Evolutionary conservation across 2,888 invertebrate genomes (phyloP), one percentile per base, ranked within the genome.

Genomic region (Abrostola tripartita): DNA sequence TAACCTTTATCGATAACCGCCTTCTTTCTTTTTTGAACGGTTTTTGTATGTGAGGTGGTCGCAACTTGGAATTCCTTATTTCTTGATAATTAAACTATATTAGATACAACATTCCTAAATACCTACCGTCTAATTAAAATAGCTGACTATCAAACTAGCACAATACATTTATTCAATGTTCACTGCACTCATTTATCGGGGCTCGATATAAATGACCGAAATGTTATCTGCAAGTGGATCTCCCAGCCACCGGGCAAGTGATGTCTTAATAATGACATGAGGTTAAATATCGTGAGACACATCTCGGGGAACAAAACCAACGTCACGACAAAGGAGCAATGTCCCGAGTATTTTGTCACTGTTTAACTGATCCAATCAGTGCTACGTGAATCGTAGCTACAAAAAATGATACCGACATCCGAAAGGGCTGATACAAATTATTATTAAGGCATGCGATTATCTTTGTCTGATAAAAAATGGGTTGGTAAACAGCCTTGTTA

Each of bases 251-350:
- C 92, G 93, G 89, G 92, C 90, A 93, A 91, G 92, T 92, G 93
- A 94, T 91, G 93, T 94, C 93, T 93, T 93, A 92, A 94, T 93
- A 93, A 92, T 93, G 92, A 93, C 92, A 88, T 79, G 88, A 90
- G 89, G 88, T 88, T 89, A 88, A 88, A 92, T 92, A 92, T 94
- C 93, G 89, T 88, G 89, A 88, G 91, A 90, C 83, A 86, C 86
- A 94, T 94, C 93, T 91, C 82, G 72, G 83, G 81, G 83, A 86
- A 89, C 88, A 86, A 86, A 88, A 85, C 86, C 85, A 85, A 85
- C 81, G 77, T 87, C 86, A 85, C 88, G 88, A 93, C 93, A 94
- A 93, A 94, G 88, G 88, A 88, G 89, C 85, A 86, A 81, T 85
- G 84, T 79, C 85, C 86, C 87, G 81, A 91, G 93, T 92, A 93